Percentiles rank a stretch among this genome's conserved stretches.
phyloP scores from a whole-genome alignment of 2,888 invertebrate genomes.

The Andrena hattorfiana region DNA sequence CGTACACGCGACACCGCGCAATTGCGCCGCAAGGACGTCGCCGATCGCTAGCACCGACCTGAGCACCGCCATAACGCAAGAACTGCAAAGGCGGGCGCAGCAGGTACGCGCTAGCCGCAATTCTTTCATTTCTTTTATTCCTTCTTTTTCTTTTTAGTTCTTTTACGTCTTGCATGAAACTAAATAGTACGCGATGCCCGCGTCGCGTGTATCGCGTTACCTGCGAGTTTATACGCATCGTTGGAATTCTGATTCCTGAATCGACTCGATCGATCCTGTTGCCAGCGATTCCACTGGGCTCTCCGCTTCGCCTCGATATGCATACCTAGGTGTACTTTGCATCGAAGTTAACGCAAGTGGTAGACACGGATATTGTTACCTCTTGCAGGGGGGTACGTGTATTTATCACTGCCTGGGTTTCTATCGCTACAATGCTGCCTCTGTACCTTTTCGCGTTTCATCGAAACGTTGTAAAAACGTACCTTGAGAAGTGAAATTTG shows the following conservation, averaged over 20 bases:
- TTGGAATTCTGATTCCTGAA: slow-evolving; percentile 20
- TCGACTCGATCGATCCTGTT: neutral
- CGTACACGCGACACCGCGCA: slow-evolving; percentile 56
- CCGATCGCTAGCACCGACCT: slow-evolving; percentile 86
- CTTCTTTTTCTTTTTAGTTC: neutral
- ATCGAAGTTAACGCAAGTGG: no score
- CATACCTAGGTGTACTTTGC: neutral
- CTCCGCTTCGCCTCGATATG: neutral
- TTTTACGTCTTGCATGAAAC: neutral
- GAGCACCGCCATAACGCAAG: slow-evolving; percentile 90
- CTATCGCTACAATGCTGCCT: neutral
- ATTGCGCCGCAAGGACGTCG: slow-evolving; percentile 70
- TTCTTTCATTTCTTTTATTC: neutral
- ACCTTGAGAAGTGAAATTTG: neutral
- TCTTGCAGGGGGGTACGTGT: no score
- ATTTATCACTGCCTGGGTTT: neutral
- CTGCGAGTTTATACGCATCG: slow-evolving; percentile 6
- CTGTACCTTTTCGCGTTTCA: neutral
- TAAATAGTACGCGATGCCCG: slow-evolving; percentile 4
- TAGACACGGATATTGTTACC: no score
- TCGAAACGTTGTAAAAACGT: neutral
- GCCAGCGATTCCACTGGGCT: neutral
- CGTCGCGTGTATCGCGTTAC: slow-evolving; percentile 26
- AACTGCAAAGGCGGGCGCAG: slow-evolving; percentile 89
- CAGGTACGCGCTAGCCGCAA: slow-evolving; percentile 83